Evolutionary conservation across 1,140 invertebrate species (phyloP).

Genomic region (Pseudomyrmex dendroicus): DNA sequence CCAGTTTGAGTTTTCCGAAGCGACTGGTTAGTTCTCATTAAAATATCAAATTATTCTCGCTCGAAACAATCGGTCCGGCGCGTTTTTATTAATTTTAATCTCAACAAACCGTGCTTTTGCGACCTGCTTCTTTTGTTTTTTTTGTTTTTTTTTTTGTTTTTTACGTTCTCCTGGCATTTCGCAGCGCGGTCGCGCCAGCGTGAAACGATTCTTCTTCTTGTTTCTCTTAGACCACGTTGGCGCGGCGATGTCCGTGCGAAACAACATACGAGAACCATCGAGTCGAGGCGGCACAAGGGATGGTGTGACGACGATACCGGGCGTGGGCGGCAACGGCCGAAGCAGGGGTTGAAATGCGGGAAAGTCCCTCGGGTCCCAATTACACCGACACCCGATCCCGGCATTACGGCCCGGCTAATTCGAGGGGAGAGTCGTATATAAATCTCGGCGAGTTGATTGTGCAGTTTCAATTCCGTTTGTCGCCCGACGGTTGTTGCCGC

Average conservation of each 20-base stretch:
- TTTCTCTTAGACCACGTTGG: constrained; percentile 5
- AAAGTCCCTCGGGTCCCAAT: constrained; percentile 83
- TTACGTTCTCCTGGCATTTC: constrained; percentile 22
- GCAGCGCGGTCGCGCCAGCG: constrained; percentile 25
- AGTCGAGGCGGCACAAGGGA: constrained; percentile 38
- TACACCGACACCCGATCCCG: constrained; percentile 83
- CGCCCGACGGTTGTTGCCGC: constrained; percentile 33
- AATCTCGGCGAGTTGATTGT: constrained; percentile 82
- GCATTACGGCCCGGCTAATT: constrained; percentile 82
- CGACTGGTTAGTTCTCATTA: not conserved
- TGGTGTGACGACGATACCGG: constrained; percentile 53
- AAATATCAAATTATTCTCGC: not conserved
- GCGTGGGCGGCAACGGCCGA: constrained; percentile 19
- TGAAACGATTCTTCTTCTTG: constrained; percentile 36
- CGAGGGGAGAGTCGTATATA: constrained; percentile 81
- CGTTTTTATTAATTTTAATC: constrained; percentile 38
- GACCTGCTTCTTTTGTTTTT: no score
- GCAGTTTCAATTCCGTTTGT: constrained; percentile 80
- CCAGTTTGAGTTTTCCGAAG: not conserved
- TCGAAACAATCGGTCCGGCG: not conserved
- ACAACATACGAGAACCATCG: not conserved
- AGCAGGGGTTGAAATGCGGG: constrained; percentile 67
- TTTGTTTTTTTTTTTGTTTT: no score
- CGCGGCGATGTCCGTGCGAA: not conserved
- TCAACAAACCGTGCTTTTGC: not conserved